These are phyloP conservation scores for Nasonia vitripennis DNA, from an alignment of 1,140 invertebrate genomes.

Conservation along the genomic window DNA sequence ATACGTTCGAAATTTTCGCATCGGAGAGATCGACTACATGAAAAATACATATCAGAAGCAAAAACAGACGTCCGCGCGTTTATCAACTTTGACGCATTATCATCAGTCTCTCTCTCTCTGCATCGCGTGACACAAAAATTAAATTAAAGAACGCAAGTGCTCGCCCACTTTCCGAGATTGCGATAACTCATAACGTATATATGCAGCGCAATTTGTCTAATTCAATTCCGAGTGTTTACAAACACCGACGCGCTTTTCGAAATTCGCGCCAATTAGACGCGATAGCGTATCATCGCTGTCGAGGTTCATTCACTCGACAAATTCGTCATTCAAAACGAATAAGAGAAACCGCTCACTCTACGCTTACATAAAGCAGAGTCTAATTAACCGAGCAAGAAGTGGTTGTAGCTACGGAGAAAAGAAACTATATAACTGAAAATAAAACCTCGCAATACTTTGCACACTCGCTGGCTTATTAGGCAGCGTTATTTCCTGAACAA, in stretches of 20 bases:
- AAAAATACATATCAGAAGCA: neutral
- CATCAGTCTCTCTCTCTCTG: too few relatives aligned
- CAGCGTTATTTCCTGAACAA: too few relatives aligned
- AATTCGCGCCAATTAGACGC: neutral
- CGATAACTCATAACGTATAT: neutral
- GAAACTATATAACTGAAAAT: too few relatives aligned
- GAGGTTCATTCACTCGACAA: neutral
- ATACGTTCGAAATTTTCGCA: neutral
- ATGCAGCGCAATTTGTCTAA: neutral
- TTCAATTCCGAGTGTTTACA: neutral
- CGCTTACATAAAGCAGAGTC: too few relatives aligned
- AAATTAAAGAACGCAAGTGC: neutral
- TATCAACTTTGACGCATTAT: neutral
- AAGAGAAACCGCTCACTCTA: too few relatives aligned
- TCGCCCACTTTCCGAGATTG: neutral
- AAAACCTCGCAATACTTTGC: too few relatives aligned
- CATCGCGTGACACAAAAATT: neutral
- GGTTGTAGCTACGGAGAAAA: too few relatives aligned
- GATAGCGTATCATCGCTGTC: too few relatives aligned
- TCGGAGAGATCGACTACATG: neutral
- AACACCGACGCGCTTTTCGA: neutral
- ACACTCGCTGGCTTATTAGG: too few relatives aligned
- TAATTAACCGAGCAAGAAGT: too few relatives aligned
- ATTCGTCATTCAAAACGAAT: neutral
- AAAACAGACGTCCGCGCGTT: neutral